Base-by-base conservation (phyloP, 2,113 vertebrate species). In the Chloropsis cyanopogon region DNA sequence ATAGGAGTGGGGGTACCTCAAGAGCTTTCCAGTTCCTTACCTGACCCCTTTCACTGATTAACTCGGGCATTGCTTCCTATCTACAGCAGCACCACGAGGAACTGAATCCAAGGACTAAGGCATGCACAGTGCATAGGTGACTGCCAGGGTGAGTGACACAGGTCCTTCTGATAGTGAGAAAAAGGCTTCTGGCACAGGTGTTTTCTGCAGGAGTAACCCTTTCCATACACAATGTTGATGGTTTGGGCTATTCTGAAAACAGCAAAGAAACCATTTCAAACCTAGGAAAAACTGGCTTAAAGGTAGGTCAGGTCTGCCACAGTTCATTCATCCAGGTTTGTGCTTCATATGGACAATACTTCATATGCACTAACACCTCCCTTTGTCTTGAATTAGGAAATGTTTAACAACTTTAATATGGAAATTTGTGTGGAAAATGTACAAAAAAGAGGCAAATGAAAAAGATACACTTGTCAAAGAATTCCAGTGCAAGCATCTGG, bases 61-160 rank as follows among this genome's bases (percentile, higher is more conserved):
- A 66, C 37, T 41, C 0, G 0, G 25, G 49, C 28, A 16, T 21
- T 90, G 46, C 21, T 56, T 63, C 4, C 0, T n/a, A 41, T 14
- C 29, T 42, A n/a, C 77, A 88, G 42, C 64, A 85, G 61, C 25
- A 54, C 8, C 35, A 11, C 6, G 39, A 76, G 35, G 24, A 79
- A 29, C 28, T 52, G 50, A 66, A 25, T 9, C 23, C 42, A 42
- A 61, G 52, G 15, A 29, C 41, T 39, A 24, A 56, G 46, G 23
- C 20, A 14, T 3, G 5, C 4, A 6, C 3, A 2, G 44, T 17
- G 39, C 49, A 24, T 1, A 37, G 29, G 46, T 47, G 23, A 52
- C 46, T 28, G n/a, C 44, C 53, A 71, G 37, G 33, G 17, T 14
- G 19, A 71, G 47, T 23, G 33, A 77, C 29, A 35, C 1, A 35